Evolutionary conservation across 2,797 vertebrate species (phyloP).

Genomic region (Naso thynnoides): DNA sequence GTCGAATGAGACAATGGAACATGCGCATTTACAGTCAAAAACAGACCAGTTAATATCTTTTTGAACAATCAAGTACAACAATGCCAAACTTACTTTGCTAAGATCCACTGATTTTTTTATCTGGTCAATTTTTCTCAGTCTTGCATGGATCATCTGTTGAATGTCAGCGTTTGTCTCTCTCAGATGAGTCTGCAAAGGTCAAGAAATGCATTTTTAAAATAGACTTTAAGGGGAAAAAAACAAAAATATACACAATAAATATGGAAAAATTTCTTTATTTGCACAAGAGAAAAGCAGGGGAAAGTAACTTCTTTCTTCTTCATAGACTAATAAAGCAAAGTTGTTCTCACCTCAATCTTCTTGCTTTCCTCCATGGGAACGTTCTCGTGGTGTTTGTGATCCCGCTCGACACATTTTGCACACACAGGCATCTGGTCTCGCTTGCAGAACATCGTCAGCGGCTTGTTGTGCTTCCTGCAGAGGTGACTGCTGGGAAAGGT

Average conservation of each 20-base stretch:
- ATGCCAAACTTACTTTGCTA: constrained; percentile 56
- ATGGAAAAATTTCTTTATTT: neutral
- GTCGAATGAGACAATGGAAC: accelerated
- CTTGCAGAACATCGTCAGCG: constrained; percentile 73
- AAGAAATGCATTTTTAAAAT: no score
- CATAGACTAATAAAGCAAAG: neutral
- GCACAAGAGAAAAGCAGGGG: no score
- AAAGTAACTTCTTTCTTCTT: no score
- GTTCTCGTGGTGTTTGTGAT: constrained; percentile 53
- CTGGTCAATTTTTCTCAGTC: constrained; percentile 55
- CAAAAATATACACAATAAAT: no score
- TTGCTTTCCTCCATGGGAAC: constrained; percentile 57
- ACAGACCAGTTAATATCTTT: neutral
- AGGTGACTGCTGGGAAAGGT: constrained; percentile 51
- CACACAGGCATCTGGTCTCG: constrained; percentile 65
- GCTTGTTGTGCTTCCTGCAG: constrained; percentile 66
- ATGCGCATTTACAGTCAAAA: neutral
- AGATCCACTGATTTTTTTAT: constrained; percentile 39
- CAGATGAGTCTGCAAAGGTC: constrained; percentile 40
- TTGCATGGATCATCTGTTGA: constrained; percentile 54
- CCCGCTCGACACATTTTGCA: constrained; percentile 35
- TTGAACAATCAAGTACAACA: neutral
- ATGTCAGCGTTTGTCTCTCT: constrained; percentile 38
- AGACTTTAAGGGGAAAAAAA: no score
- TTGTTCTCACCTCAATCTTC: constrained; percentile 65